These are phyloP conservation scores for Littorina saxatilis DNA, from an alignment of 1,140 invertebrate species.

Conservation along the genomic window DNA sequence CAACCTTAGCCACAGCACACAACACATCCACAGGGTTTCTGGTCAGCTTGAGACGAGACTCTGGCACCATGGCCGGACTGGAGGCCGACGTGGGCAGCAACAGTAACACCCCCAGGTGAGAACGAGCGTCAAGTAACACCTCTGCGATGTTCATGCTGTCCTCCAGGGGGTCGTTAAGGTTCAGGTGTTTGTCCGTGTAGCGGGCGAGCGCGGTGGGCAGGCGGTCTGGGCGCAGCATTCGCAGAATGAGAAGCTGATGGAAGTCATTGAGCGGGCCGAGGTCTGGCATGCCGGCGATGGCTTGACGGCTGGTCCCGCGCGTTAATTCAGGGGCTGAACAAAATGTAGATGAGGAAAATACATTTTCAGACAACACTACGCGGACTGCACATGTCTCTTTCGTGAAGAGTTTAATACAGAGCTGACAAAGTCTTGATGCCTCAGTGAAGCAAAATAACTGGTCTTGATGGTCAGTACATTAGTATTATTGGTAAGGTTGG, in stretches of 20 bases:
- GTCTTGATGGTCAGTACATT: no score
- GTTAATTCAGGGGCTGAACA: slow-evolving; percentile 8
- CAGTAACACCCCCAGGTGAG: slow-evolving; percentile 64
- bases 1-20: slow-evolving; percentile 65
- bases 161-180: slow-evolving; percentile 62
- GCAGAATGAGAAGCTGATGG: slow-evolving; percentile 70
- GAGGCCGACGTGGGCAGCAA: slow-evolving; percentile 62
- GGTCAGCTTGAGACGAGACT: slow-evolving; percentile 61
- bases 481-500: no score
- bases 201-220: slow-evolving; percentile 64
- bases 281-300: slow-evolving; percentile 44
- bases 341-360: background rate
- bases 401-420: no score
- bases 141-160: slow-evolving; percentile 58
- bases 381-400: no score
- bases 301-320: background rate
- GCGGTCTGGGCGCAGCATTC: slow-evolving; percentile 73
- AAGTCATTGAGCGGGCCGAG: slow-evolving; percentile 68
- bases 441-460: no score
- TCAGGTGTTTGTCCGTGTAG: slow-evolving; percentile 68
- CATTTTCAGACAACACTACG: no score
- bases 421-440: no score
- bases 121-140: slow-evolving; percentile 56
- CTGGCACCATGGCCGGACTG: slow-evolving; percentile 36
- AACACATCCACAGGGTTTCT: slow-evolving; percentile 65